Base-by-base conservation (phyloP, 2,797 vertebrate species). In the Brachyalestes nurse region DNA sequence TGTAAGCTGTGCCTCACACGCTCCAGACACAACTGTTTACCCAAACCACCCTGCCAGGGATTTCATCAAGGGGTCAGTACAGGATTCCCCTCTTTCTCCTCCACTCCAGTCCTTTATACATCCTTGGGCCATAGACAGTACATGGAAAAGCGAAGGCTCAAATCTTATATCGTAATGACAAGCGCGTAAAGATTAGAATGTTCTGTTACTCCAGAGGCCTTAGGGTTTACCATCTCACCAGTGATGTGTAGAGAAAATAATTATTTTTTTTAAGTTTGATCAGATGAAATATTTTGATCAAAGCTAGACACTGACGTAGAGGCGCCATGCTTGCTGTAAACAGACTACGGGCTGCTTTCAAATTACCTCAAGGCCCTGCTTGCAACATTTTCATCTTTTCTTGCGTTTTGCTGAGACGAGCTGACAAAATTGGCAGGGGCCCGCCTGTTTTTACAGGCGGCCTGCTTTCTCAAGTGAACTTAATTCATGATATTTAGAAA, bases 21-120 rank as follows among this genome's bases (percentile, higher is more conserved):
- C 72, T 73, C 83, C 81, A 85, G 84, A 86, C 86, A 85, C 76
- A 82, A 78, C 71, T 88, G 85, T 89, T 88, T 89, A 86, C 77
- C 75, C 77, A 85, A 83, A 82, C 57, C 55, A 65, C 57, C 69
- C 77, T 87, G 87, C 84, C 87, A 89, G 81, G 60, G 82, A 88
- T 85, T 86, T 86, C 88, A 88, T 84, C 84, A 83, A 83, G 80
- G 77, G 66, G 75, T 80, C 81, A 84, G 83, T 85, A 86, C 81
- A 79, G 77, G 65, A 67, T 66, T 61, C 72, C 49, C 79, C 58
- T 70, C 69, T 61, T 16, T 34, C 45, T 71, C 81, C 25, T 72
- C 17, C 47, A 66, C 81, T 49, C 7, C 69, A 66, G 34, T 40
- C 77, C 40, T 77, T 47, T 66, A 60, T 67, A 65, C 58, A 21